Evolutionary conservation across 1,140 invertebrate species (phyloP), one percentile per base, ranked within the genome.

Genomic region (Drosophila suzukii): DNA sequence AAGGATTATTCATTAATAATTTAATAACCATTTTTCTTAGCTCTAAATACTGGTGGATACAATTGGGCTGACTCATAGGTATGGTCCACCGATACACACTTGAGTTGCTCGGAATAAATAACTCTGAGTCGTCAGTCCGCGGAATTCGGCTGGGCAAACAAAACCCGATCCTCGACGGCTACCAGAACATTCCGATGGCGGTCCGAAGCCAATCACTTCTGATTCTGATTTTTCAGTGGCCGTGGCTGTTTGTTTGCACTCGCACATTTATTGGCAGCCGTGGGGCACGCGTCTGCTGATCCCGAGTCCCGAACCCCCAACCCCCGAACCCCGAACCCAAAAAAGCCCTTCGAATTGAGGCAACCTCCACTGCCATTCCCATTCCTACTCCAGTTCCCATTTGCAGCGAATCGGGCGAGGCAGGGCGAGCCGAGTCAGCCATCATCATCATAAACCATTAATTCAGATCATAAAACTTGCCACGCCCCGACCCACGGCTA

Each of bases 361-460:
- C 58, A 55, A 54, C 34, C 32, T 6, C n/a, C 4, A 30, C 24
- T n/a, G 34, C 13, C 27, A 49, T 41, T 20, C 27, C 54, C 12
- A 43, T 43, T 58, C 36, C 36, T 15, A 58, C 8, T 58, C 24
- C 53, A 38, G 20, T 43, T 57, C 15, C 17, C 53, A 32, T 13
- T 32, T 39, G 57, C 54, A 32, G 24, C 54, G 15, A 58, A 38
- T 46, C 8, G 56, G 60, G 38, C 58, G 44, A 36, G 68, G 46
- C 71, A 46, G 54, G 57, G 57, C 75, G 60, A 57, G 38, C 51
- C 68, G 54, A 75, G 66, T 58, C 79, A 66, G 78, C 68, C 81
- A 74, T 74, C 55, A 68, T 55, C 81, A 81, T 73, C 81, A 77
- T 68, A 86, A 86, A 75, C 82, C 82, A 85, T 85, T 85, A 85